Percentiles rank a stretch among this genome's conserved stretches.
Evolutionary conservation across 2,888 invertebrate species (phyloP).

Genomic region (Latrodectus elegans): DNA sequence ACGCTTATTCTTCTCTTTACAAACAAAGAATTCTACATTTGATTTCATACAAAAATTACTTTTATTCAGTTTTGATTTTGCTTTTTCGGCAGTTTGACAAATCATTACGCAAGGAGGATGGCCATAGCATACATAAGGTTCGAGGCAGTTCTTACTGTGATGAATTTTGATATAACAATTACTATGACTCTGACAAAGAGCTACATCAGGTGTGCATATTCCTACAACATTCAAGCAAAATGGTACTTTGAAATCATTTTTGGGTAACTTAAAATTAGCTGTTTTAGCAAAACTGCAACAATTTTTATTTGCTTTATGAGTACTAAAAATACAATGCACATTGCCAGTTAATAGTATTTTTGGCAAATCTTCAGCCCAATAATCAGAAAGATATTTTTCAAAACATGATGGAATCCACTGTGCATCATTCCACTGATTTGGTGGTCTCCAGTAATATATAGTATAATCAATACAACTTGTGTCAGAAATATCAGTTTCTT

Average conservation of each 20-base stretch:
- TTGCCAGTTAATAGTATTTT: conserved; percentile 39
- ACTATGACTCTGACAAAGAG: conserved; percentile 6
- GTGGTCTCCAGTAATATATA: conserved; percentile 46
- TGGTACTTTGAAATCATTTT: not conserved
- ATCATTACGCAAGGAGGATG: conserved; percentile 1
- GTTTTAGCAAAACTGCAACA: conserved; percentile 21
- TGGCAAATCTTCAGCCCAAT: conserved; percentile 28
- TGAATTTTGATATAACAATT: conserved; percentile 30
- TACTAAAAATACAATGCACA: conserved; percentile 33
- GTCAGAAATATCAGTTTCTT: conserved; percentile 24
- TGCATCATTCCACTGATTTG: not conserved
- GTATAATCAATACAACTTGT: conserved; percentile 30
- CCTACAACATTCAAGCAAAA: not conserved
- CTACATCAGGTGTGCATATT: conserved; percentile 9
- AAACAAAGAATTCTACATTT: conserved; percentile 25
- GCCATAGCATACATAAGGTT: conserved; percentile 49
- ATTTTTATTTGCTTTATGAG: not conserved
- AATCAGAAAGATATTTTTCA: conserved; percentile 43
- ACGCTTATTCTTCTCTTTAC: conserved; percentile 12
- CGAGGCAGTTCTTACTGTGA: conserved; percentile 16
- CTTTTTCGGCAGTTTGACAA: conserved; percentile 24
- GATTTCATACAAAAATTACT: conserved; percentile 30
- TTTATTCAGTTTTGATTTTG: not conserved
- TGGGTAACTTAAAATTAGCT: conserved; percentile 25
- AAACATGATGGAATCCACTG: conserved; percentile 23